Percentiles rank a stretch among this genome's conserved stretches.
Evolutionary conservation across 2,113 vertebrate genomes (phyloP).

Genomic region (Muntiacus muntjak): DNA sequence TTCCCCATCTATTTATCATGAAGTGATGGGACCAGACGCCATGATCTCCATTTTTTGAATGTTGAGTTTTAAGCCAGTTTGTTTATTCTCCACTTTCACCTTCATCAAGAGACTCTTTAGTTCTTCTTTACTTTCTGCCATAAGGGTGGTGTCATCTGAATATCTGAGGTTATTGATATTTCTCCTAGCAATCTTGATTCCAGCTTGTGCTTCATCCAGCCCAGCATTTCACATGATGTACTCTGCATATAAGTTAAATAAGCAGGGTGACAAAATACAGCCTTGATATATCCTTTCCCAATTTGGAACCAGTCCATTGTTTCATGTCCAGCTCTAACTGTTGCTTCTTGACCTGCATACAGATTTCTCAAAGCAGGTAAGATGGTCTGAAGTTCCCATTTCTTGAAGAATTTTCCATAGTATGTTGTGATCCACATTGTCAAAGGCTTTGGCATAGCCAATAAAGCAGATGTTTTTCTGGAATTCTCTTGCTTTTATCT

Average conservation of each 20-base stretch:
- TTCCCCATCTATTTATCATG: neutral
- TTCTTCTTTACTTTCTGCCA: neutral
- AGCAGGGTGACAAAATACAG: neutral
- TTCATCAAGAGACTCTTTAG: neutral
- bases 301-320: neutral
- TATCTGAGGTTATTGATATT: neutral
- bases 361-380: neutral
- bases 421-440: neutral
- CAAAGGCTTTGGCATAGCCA: neutral
- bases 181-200: neutral
- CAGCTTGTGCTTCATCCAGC: neutral
- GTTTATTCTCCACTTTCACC: neutral
- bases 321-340: neutral
- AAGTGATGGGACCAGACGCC: neutral
- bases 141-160: neutral
- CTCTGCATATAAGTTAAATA: neutral
- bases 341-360: neutral
- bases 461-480: neutral
- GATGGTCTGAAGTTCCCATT: neutral
- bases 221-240: neutral
- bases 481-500: neutral
- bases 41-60: neutral
- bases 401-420: neutral
- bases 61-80: neutral
- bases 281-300: neutral